Conservation (phyloP, 2,113 vertebrate genomes). For the Nasalis larvatus region DNA sequence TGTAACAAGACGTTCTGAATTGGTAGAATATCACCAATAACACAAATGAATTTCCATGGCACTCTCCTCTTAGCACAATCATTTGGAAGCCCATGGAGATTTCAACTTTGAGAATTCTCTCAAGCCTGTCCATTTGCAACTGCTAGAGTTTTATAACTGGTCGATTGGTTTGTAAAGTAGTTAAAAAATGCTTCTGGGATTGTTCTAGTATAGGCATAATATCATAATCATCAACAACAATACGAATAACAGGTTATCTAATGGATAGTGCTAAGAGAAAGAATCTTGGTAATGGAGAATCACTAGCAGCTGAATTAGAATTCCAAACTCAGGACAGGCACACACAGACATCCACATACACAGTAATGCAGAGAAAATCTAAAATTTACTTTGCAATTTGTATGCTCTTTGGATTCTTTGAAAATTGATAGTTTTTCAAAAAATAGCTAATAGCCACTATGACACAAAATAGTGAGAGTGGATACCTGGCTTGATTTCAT, state of each 20-base stretch:
- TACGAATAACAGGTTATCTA: neutral
- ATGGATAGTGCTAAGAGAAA: neutral
- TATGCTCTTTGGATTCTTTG: neutral
- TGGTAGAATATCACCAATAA: neutral
- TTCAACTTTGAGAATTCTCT: neutral
- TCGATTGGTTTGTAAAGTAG: neutral
- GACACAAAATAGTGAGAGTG: neutral
- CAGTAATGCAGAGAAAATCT: neutral
- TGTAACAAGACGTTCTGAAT: neutral
- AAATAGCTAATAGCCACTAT: neutral
- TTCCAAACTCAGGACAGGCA: neutral
- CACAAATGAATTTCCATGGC: neutral
- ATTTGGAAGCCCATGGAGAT: neutral
- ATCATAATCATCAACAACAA: neutral
- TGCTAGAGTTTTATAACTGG: neutral
- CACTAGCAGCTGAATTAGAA: neutral
- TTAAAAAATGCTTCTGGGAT: neutral
- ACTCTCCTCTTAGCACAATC: neutral
- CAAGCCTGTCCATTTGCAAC: neutral
- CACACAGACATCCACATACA: neutral
- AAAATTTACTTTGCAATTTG: conserved; percentile 11
- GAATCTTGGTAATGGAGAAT: neutral
- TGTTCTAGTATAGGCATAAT: neutral
- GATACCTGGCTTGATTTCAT: neutral
- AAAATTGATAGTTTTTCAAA: neutral